These are phyloP conservation scores for Acyrthosiphon pisum DNA, from an alignment of 1,140 invertebrate genomes.

Conservation along the genomic window DNA sequence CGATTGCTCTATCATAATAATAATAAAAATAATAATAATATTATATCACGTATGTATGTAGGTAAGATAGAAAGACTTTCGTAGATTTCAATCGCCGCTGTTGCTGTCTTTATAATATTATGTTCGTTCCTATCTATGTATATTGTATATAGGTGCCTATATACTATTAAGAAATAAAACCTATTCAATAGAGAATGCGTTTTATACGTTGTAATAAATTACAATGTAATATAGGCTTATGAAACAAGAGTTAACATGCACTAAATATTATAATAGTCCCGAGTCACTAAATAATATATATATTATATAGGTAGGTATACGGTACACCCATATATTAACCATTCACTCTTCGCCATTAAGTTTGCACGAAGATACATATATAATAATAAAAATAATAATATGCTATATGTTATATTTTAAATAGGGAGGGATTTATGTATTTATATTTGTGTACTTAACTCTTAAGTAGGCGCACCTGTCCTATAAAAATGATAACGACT, in stretches of 20 bases:
- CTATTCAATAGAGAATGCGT: not conserved
- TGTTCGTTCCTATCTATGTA: not conserved
- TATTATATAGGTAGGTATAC: too few species aligned
- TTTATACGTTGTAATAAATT: slow-evolving; percentile 7
- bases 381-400: not conserved
- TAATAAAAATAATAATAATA: not conserved
- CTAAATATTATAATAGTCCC: not conserved
- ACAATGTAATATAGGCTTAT: slow-evolving; percentile 17
- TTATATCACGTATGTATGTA: not conserved
- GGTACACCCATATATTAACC: not conserved
- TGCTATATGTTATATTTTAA: not conserved
- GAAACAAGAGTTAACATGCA: not conserved
- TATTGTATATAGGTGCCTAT: not conserved
- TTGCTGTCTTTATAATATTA: not conserved
- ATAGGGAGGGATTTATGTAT: not conserved
- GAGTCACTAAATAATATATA: not conserved
- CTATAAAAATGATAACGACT: not conserved
- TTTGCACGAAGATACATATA: not conserved
- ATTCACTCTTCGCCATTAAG: not conserved
- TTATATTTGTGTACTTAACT: not conserved
- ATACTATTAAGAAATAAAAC: not conserved
- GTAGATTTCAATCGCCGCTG: not conserved
- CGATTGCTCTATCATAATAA: slow-evolving; percentile 10
- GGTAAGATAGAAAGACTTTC: not conserved
- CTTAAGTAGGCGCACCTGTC: not conserved